These are phyloP conservation scores for Maniola jurtina DNA, from an alignment of 1,140 invertebrate species.

Conservation along the genomic window DNA sequence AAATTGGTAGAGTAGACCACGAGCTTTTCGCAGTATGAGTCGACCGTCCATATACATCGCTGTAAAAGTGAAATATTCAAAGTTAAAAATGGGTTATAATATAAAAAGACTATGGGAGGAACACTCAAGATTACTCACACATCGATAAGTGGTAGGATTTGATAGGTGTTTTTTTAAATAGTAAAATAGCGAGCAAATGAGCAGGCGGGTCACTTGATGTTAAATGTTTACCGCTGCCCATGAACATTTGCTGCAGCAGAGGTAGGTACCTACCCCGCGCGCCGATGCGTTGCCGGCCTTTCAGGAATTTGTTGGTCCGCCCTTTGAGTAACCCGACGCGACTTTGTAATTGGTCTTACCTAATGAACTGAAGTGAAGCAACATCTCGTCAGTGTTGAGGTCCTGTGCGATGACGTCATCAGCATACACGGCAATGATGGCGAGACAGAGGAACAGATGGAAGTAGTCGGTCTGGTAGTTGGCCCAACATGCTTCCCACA, in stretches of 20 bases:
- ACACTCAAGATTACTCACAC: no score
- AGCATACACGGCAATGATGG: slow-evolving; percentile 94
- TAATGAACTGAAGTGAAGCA: slow-evolving; percentile 95
- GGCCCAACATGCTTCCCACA: slow-evolving; percentile 98
- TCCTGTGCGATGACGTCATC: slow-evolving; percentile 95
- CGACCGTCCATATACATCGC: slow-evolving; percentile 98
- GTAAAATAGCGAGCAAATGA: no score
- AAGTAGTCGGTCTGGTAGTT: slow-evolving; percentile 96
- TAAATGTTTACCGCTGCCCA: no score
- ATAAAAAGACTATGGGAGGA: neutral
- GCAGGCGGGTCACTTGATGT: no score
- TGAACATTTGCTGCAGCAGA: no score
- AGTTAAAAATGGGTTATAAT: neutral
- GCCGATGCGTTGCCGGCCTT: neutral
- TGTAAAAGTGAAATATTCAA: slow-evolving; percentile 35
- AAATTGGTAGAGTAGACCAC: slow-evolving; percentile 94
- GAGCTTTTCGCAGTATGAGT: slow-evolving; percentile 93
- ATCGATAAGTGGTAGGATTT: no score
- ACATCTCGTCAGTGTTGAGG: slow-evolving; percentile 94
- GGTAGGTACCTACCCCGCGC: no score
- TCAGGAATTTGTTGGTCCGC: neutral
- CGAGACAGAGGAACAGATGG: slow-evolving; percentile 93
- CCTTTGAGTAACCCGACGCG: neutral
- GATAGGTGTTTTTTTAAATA: neutral
- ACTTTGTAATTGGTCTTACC: slow-evolving; percentile 75